Conservation (phyloP, 2,888 invertebrate genomes). For the Xestoiulus laeticollis region DNA sequence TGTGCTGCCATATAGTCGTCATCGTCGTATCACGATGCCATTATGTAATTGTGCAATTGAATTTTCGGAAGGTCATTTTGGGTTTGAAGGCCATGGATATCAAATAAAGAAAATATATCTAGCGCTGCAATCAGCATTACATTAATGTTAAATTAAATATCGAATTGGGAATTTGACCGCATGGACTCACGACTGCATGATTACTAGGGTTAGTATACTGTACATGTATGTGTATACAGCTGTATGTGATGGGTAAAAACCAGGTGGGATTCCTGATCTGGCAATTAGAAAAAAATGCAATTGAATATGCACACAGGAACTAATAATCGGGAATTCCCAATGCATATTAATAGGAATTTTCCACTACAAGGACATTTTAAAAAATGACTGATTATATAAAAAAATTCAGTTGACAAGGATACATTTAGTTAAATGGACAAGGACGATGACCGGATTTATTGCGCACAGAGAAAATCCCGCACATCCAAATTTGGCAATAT, state of each 20-base stretch:
- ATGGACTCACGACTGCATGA: not conserved
- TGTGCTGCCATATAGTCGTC: not conserved
- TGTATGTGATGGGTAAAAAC: conserved; percentile 13
- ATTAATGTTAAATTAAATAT: not conserved
- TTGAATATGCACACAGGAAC: not conserved
- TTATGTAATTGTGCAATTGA: conserved; percentile 9
- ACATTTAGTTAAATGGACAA: not conserved
- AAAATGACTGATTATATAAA: not conserved
- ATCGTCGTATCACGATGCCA: not conserved
- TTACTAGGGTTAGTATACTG: not conserved
- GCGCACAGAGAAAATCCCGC: too few relatives aligned
- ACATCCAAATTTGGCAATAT: too few relatives aligned
- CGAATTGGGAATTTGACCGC: not conserved
- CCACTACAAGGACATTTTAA: not conserved
- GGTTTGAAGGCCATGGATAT: conserved; percentile 20
- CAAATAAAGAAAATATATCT: not conserved
- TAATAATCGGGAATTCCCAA: not conserved
- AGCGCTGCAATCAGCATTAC: not conserved
- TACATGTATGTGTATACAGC: not conserved
- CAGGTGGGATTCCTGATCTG: not conserved
- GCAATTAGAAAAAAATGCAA: not conserved
- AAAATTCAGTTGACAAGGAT: not conserved
- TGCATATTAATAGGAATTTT: not conserved
- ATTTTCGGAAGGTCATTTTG: not conserved
- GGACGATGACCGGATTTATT: not conserved